Base-by-base conservation (phyloP, 2,797 vertebrate genomes). In the Oreonectes daqikongensis region DNA sequence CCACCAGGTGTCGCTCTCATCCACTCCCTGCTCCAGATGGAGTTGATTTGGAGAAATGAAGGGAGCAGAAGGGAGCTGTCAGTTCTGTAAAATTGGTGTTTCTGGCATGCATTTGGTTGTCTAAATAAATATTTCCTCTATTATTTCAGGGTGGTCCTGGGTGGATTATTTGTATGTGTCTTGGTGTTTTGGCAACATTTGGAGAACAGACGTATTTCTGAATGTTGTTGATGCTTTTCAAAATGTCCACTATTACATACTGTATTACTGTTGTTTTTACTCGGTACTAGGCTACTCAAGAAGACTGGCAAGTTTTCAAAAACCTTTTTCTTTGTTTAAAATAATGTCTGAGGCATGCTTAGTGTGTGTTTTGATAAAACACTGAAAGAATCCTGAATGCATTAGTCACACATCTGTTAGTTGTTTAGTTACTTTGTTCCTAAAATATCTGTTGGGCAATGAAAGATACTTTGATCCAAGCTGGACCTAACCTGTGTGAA, bases 81-180 rank as follows among this genome's bases (percentile, higher is more conserved):
- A 91, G 94, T 95, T 94, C 94, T 98, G 95, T 98, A 96, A 93
- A 77, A 95, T 96, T 92, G 94, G 94, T 96, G 93, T 91, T 94
- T 95, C 94, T 95, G 95, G 97, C 96, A 98, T 99, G 93, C 91
- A 89, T 91, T 91, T 88, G 87, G 90, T 93, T 93, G 92, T 92
- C 91, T 90, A 89, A 94, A 94, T 93, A 93, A 94, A 94, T 88
- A 92, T 91, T 92, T 91, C 90, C 84, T 90, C 90, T 90, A 91
- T 83, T 86, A 88, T 76, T 80, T 69, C 53, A 78, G 65, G 42
- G 60, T 81, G 75, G 65, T 78, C 50, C 40, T 65, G 64, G 20
- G 28, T 77, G 32, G 55, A 52, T 70, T 66, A 69, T 77, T 73
- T 77, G 26, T 63, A 30, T 59, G 35, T 71, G 66, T 40, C 53